These are phyloP conservation scores for Bombylius discolor DNA, from an alignment of 2,888 invertebrate genomes.

Conservation along the genomic window DNA sequence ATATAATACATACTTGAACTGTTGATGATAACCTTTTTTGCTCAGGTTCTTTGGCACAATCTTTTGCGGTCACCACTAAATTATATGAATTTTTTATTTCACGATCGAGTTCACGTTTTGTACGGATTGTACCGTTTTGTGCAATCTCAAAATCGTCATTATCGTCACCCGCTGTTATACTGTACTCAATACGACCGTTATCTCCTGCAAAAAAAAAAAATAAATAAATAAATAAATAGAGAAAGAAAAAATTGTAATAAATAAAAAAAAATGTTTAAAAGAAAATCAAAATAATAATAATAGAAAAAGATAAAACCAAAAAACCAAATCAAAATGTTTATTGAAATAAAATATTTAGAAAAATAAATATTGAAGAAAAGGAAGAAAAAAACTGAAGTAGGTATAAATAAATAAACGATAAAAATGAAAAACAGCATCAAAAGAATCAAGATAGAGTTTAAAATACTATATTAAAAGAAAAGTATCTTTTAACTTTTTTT, in stretches of 20 bases:
- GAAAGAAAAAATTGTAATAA: constrained; percentile 4
- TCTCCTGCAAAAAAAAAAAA: constrained; percentile 47
- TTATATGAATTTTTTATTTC: constrained; percentile 72
- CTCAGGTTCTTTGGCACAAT: constrained; percentile 62
- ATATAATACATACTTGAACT: constrained; percentile 49
- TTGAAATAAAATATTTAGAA: not conserved
- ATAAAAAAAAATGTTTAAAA: not conserved
- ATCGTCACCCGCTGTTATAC: constrained; percentile 71
- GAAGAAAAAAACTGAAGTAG: not conserved
- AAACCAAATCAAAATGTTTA: too few species aligned
- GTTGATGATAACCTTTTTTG: constrained; percentile 64
- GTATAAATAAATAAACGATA: not conserved
- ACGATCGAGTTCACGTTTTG: constrained; percentile 62
- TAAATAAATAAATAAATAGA: constrained; percentile 13
- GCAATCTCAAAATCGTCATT: constrained; percentile 65
- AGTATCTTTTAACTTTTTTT: too few species aligned
- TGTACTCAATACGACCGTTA: constrained; percentile 73
- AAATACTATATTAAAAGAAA: too few species aligned
- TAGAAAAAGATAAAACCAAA: not conserved
- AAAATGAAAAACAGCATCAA: not conserved
- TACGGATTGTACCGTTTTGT: constrained; percentile 72
- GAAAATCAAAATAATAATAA: not conserved
- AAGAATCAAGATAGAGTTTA: not conserved
- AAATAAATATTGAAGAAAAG: not conserved
- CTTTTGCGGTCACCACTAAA: constrained; percentile 73